These are phyloP conservation scores for Drosophila mimetica DNA, from an alignment of 2,888 invertebrate species.

Conservation along the genomic window DNA sequence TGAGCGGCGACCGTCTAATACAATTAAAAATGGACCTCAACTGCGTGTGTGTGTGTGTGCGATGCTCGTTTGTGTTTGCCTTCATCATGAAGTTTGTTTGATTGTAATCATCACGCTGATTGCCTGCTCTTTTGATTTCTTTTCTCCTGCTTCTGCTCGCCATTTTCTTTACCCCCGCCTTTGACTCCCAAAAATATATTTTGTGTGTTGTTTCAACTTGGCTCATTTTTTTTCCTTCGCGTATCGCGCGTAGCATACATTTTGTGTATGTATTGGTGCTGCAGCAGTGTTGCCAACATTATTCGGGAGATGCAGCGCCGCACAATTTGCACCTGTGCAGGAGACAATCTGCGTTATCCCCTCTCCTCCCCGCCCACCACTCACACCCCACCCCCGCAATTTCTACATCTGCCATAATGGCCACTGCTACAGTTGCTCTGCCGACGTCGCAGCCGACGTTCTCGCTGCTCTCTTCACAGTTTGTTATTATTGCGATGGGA, in stretches of 20 bases:
- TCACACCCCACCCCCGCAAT: conserved; percentile 51
- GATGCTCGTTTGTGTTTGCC: conserved; percentile 61
- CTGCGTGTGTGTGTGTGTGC: conserved; percentile 43
- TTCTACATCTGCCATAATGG: conserved; percentile 42
- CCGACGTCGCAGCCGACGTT: conserved; percentile 21
- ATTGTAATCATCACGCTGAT: conserved; percentile 67
- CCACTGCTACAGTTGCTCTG: conserved; percentile 33
- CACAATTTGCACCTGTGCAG: conserved; percentile 76
- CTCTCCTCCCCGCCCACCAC: conserved; percentile 17
- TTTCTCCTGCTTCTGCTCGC: conserved; percentile 53
- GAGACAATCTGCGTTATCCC: conserved; percentile 42
- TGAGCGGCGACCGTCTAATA: conserved; percentile 44
- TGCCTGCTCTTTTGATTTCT: conserved; percentile 42
- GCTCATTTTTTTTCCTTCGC: conserved; percentile 41
- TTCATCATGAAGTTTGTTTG: conserved; percentile 67
- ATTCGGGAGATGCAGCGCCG: conserved; percentile 48
- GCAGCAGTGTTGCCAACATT: conserved; percentile 76
- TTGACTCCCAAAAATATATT: conserved; percentile 27
- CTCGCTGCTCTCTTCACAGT: conserved; percentile 50
- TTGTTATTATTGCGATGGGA: conserved; percentile 40
- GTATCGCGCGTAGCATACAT: conserved; percentile 65
- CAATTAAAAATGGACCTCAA: conserved; percentile 73
- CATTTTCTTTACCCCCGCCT: conserved; percentile 50
- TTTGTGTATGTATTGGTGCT: conserved; percentile 74
- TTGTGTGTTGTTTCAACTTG: conserved; percentile 59